phyloP scores from a whole-genome alignment of 2,113 vertebrate genomes.

The Gulo gulo region DNA sequence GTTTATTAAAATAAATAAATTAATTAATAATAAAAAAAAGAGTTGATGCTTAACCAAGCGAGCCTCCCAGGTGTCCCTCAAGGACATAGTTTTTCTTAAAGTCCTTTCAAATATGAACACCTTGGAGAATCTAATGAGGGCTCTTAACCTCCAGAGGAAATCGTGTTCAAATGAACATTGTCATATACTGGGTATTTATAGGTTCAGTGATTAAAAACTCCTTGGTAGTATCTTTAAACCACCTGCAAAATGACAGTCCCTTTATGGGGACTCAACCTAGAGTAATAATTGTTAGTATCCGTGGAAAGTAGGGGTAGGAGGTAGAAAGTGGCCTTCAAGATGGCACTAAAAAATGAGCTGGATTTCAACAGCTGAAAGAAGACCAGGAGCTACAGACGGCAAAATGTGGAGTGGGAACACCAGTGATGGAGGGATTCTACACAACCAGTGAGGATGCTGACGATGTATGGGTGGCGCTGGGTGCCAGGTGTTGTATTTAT shows the following conservation, averaged over 20 bases:
- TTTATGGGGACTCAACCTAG: background rate
- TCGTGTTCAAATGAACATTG: background rate
- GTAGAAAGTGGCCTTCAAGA: background rate
- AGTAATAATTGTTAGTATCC: background rate
- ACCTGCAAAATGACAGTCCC: background rate
- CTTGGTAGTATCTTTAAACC: background rate
- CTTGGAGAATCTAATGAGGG: background rate
- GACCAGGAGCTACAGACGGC: background rate
- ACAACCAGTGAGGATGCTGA: background rate
- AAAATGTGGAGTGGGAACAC: background rate
- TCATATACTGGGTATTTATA: background rate
- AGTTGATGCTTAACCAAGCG: background rate
- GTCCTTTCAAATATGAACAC: background rate
- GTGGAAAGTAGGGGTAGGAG: background rate
- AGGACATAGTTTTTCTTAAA: background rate
- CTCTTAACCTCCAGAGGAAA: background rate
- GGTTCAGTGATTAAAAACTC: background rate
- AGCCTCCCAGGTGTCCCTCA: background rate
- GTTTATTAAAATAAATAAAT: no score
- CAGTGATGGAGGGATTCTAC: no score
- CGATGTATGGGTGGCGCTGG: background rate
- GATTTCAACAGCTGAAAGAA: background rate
- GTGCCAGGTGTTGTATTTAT: background rate
- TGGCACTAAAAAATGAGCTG: background rate
- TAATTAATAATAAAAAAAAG: background rate